Evolutionary conservation across 2,113 vertebrate genomes (phyloP), one percentile per base, ranked within the genome.

Genomic region (Bos indicus): DNA sequence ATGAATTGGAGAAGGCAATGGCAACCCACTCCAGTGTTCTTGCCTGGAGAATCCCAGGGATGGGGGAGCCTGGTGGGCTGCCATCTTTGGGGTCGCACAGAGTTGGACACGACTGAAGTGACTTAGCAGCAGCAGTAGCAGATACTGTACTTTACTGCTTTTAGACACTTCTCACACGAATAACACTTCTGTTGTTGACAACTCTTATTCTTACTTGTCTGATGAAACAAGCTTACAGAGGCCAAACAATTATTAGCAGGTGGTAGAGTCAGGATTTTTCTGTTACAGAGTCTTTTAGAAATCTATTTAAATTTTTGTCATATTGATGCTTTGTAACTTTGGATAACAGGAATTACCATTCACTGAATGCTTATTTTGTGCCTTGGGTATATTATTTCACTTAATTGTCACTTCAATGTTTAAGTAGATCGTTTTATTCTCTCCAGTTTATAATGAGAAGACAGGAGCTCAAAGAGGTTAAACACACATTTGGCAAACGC

Each of bases 391-490:
- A 23, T 90, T 62, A 83, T 40, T 95, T 71, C 19, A 95, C 36
- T 81, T 88, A 59, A 94, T 51, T 91, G 30, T 83, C 14, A 52
- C 48, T 89, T 87, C 28, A 94, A 0, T 89, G 40, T 3, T 77
- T 95, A 86, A 40, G 25, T 84, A 82, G 74, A 54, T 83, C 51
- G 10, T 94, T 46, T 71, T 43, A 82, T 90, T 95, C 82, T 82
- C 43, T 89, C 40, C 8, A 88, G 46, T 82, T 97, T 89, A 96
- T 78, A 51, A 81, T 57, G 33, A 92, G 48, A 85, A 97, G 19
- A 91, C 60, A 89, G 67, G 59, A 16, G 26, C 16, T 88, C 11
- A 56, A 84, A 80, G 26, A 62, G 10, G n/a, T 88, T 95, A 88
- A 95, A 67, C 36, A 92, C 64, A 54, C 23, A 95, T 92, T 74